A percentile compares a stretch with the other conserved stretches of the same genome.
Evolutionary conservation across 2,797 vertebrate genomes (phyloP).

Genomic region (Micropoecilia bifurca): DNA sequence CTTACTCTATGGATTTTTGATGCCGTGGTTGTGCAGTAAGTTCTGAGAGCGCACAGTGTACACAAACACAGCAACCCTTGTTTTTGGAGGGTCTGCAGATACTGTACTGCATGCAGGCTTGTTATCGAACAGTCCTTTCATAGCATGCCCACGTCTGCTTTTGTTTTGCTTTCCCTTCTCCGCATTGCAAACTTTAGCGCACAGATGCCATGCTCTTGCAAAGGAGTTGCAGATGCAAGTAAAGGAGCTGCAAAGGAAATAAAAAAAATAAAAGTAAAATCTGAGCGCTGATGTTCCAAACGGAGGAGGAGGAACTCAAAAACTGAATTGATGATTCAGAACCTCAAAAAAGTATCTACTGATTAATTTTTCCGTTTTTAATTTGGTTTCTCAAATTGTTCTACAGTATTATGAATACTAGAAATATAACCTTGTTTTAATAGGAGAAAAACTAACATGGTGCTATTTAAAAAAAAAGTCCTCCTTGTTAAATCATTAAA

Average conservation of each 20-base stretch:
- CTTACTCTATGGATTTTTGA: constrained; percentile 30
- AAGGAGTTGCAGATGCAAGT: constrained; percentile 37
- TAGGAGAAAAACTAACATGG: not conserved
- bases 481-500: not conserved
- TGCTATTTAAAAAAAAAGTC: not conserved
- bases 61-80: constrained; percentile 13
- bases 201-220: constrained; percentile 17
- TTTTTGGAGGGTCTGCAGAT: not conserved
- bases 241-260: constrained; percentile 12
- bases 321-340: constrained; percentile 1
- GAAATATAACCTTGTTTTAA: too few species aligned
- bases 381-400: not conserved
- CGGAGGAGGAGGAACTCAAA: constrained; percentile 1
- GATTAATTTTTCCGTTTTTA: not conserved
- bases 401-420: too few species aligned
- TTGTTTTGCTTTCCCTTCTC: constrained; percentile 19
- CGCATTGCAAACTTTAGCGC: constrained; percentile 44
- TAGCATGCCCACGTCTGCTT: constrained; percentile 9
- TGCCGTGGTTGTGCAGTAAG: constrained; percentile 4
- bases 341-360: not conserved
- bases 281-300: constrained; percentile 21
- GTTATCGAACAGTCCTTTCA: constrained; percentile 31
- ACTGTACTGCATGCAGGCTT: constrained; percentile 32
- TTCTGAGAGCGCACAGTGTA: constrained; percentile 26
- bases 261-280: constrained; percentile 28